Evolutionary conservation across 2,888 invertebrate genomes (phyloP), one percentile per base, ranked within the genome.

Genomic region (Cephalotes varians): DNA sequence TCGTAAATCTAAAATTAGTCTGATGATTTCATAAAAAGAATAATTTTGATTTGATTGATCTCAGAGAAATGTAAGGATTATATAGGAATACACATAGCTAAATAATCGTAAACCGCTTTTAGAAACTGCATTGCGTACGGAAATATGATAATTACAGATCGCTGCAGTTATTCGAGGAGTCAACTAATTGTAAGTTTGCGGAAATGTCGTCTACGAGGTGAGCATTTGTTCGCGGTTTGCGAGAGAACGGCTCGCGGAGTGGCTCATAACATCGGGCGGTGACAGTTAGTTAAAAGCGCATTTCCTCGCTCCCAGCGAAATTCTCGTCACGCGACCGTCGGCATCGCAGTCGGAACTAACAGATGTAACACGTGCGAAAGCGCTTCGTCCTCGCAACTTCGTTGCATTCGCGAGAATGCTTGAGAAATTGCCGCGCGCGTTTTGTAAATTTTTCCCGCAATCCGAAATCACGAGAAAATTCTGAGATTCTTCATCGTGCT

Each of bases 281-380:
- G 86, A 85, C 85, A 80, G 80, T 82, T 76, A 80, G 86, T 86
- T 86, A 85, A 86, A 86, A 85, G 85, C 86, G 72, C 85, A 74
- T 86, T 86, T 86, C 76, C 82, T 60, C 21, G 60, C 60, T 37
- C 25, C 31, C 4, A 21, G 56, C 84, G 81, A 54, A 82, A 81
- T 73, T 84, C 79, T 73, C 74, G 58, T 64, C 84, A 54, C 71
- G 56, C 82, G 37, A 64, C 31, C 25, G 72, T 83, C 67, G 58
- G 54, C 56, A 56, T 82, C 58, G 77, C 82, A 49, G 51, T 64
- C 64, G 82, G 62, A 58, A 73, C 64, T 65, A 65, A 64, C 37
- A 81, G 56, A 47, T 65, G 65, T 69, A 72, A 81, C 82, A 72
- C 80, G 60, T 79, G 69, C 79, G 56, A 80, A 72, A 73, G 31